phyloP scores from a whole-genome alignment of 2,888 invertebrate genomes.

The Esperia sulphurella region DNA sequence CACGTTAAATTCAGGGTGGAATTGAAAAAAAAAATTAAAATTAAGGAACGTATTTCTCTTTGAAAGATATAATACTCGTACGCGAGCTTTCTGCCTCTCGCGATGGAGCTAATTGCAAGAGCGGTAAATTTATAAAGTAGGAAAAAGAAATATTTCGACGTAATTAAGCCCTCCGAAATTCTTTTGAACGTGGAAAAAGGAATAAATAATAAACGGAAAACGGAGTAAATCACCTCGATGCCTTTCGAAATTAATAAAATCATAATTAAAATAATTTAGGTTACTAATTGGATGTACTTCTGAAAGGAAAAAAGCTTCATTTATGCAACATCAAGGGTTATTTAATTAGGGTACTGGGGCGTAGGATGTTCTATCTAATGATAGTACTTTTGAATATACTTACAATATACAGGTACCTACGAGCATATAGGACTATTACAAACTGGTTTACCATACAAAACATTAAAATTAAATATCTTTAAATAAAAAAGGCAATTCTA shows the following conservation, averaged over 20 bases:
- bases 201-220: conserved; percentile 17
- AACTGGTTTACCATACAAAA: too few species aligned
- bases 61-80: conserved; percentile 25
- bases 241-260: conserved; percentile 6
- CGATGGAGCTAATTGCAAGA: conserved; percentile 25
- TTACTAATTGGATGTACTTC: background rate
- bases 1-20: conserved; percentile 10
- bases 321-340: background rate
- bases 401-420: too few species aligned
- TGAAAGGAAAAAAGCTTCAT: background rate
- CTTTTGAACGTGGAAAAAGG: conserved; percentile 17
- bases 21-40: conserved; percentile 28
- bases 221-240: conserved; percentile 8
- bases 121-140: conserved; percentile 38
- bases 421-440: too few species aligned
- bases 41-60: conserved; percentile 26
- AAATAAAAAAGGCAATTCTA: too few species aligned
- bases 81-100: conserved; percentile 25
- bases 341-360: too few species aligned
- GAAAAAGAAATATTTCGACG: conserved; percentile 42
- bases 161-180: conserved; percentile 39
- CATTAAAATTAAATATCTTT: too few species aligned
- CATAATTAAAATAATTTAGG: conserved; percentile 7
- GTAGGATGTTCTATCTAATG: too few species aligned
- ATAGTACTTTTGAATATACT: too few species aligned